Base-by-base conservation (phyloP, 2,888 invertebrate species). In the Autographa pulchrina region DNA sequence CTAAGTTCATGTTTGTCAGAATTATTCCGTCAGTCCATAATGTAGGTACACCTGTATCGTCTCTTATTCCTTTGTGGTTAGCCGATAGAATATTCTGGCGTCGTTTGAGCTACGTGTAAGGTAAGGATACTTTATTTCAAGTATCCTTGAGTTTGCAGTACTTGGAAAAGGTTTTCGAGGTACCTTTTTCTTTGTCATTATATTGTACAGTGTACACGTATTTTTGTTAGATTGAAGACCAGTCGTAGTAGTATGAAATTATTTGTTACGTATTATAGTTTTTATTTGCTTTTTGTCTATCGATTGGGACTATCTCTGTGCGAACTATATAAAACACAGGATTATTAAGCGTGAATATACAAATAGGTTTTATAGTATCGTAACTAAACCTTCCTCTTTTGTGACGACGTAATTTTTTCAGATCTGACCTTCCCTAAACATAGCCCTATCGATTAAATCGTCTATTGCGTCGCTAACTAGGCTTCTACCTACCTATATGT, bases 21-120 rank as follows among this genome's bases (percentile, higher is more conserved):
- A 41, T 70, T 56, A 56, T 13, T 11, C 54, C 54, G 54, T 14
- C 54, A 25, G 54, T 56, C 9, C 13, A 13, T 62, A 65, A 60
- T 54, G 56, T 43, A 62, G 25, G 35, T 35, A 35, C 38, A 4
- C 43, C 7, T 54, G 18, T 63, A 35, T 63, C 61, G 56, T 66
- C 11, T 54, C 64, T 80, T 70, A 62, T 77, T 75, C 14, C 61
- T 74, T 56, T 59, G 62, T n/a, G 54, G 74, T 65, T 76, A 43
- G 8, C 31, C 62, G 25, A 63, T 65, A 16, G 41, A 41, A 58
- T 58, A 58, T 65, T 78, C 79, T 62, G 58, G 7, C 58, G 13
- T 31, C 18, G 70, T 66, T 56, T 20, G 54, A 56, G 54, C 25
- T 56, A 56, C 54, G 54, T 56, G 54, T 56, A 56, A 56, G 25